These are phyloP conservation scores for Pan troglodytes DNA, from an alignment of 2,113 vertebrate genomes.

Conservation along the genomic window NHGRI_mPanTro3-v2.1_pri NC_072404.2:48759501-48760000, in stretches of 20 bases:
- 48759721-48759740: not conserved
- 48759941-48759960: not conserved
- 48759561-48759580: not conserved
- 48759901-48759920: not conserved
- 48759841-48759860: not conserved
- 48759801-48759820: not conserved
- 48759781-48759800: not conserved
- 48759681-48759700: not conserved
- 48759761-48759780: not conserved
- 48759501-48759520: not conserved
- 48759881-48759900: not conserved
- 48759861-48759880: not conserved
- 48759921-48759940: not conserved
- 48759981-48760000: not conserved
- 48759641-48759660: not conserved
- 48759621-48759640: not conserved
- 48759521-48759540: not conserved
- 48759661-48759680: not conserved
- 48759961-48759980: not conserved
- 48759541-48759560: not conserved
- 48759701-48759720: not conserved
- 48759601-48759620: not conserved
- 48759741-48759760: not conserved
- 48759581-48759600: not conserved
- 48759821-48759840: not conserved